Base-by-base conservation (phyloP, 2,888 invertebrate species). In the Cosmorhoe ocellata region DNA sequence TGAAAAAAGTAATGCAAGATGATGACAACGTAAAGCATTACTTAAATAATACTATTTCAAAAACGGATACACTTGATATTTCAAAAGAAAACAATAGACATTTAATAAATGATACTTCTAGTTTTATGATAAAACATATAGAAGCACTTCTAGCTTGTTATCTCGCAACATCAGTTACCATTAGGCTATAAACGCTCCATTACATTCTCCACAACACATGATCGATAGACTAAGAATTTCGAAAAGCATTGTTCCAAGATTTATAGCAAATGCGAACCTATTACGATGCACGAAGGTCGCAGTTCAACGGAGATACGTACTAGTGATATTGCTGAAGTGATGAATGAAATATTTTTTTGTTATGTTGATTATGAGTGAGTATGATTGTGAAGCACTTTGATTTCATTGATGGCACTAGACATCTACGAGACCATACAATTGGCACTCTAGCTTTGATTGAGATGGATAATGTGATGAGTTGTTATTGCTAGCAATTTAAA, bases 171-270 rank as follows among this genome's bases (percentile, higher is more conserved):
- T 26, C 46, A 38, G 32, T 46, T 39, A 22, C 24, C 24, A 24
- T 24, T 7, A 28, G 22, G 22, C 34, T 12, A 44, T 30, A 37
- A 30, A 44, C 34, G 36, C 36, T 51, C 41, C 36, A 46, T 41
- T 46, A 51, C 45, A 37, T 27, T 51, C 51, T 51, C 45, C 54
- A 55, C 54, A 48, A 37, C 50, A 38, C 36, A 55, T 52, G 59
- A 55, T 55, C 37, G 52, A 59, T 55, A 31, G 33, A 30, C 44
- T 10, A 30, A 40, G 47, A 55, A 34, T 41, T 45, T 41, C 32
- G 31, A 41, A 42, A 28, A 14, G 41, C 45, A 51, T 51, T 51
- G 51, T 51, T 41, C 32, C 37, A 26, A 28, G 39, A 31, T 37
- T 36, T 34, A 45, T 51, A 31, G 37, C 37, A 37, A 41, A 37